Conservation (phyloP, 1,140 invertebrate genomes). For the Himalopsyche phryganea region DNA sequence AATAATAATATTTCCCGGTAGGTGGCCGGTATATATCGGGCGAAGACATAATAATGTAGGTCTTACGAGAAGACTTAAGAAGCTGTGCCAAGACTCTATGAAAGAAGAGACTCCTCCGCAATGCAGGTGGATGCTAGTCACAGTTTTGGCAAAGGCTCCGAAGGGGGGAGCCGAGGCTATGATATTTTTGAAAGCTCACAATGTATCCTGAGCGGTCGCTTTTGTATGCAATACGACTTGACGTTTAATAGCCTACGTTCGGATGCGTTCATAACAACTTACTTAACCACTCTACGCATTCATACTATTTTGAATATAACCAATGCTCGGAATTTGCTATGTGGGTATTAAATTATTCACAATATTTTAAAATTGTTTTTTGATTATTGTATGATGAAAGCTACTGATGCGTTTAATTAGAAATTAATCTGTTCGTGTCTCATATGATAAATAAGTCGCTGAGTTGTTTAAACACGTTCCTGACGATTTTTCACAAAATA, state of each 20-base stretch:
- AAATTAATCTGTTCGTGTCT: no score
- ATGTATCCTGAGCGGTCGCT: conserved; percentile 15
- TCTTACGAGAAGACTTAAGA: conserved; percentile 36
- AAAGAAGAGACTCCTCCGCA: conserved; percentile 29
- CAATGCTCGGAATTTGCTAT: no score
- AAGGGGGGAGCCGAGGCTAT: conserved; percentile 15
- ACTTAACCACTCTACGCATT: background rate
- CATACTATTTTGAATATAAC: conserved; percentile 1
- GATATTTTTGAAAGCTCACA: conserved; percentile 33
- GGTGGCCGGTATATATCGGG: conserved; percentile 31
- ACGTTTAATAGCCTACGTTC: conserved; percentile 31
- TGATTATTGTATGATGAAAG: no score
- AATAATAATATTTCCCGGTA: conserved; percentile 3
- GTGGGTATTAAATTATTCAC: no score
- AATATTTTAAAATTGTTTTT: no score
- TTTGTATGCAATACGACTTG: conserved; percentile 33
- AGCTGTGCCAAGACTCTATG: conserved; percentile 35
- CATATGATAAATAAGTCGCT: no score
- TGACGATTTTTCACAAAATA: no score
- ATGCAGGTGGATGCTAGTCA: conserved; percentile 33
- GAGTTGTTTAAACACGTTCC: no score
- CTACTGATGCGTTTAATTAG: no score
- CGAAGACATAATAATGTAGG: conserved; percentile 37
- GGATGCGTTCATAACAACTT: conserved; percentile 14
- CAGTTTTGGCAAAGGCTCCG: conserved; percentile 30